A percentile compares a stretch with the other conserved stretches of the same genome.
Evolutionary conservation across 2,888 invertebrate genomes (phyloP).

Genomic region (Hirtodrosophila duncani): DNA sequence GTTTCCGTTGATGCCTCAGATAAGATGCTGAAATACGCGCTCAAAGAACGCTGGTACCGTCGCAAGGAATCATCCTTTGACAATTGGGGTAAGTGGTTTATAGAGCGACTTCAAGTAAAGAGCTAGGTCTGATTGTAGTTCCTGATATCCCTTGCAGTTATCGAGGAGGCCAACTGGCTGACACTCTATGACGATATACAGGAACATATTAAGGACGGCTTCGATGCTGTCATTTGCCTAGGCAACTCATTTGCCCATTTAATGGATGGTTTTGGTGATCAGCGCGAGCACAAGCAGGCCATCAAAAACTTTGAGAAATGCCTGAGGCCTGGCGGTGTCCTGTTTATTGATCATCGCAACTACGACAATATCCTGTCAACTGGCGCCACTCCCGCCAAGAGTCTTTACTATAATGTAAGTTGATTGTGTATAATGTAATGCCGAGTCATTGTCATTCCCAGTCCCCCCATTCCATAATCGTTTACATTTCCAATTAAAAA

Average conservation of each 20-base stretch:
- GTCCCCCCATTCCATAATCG: background rate
- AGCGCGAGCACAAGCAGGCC: conserved; percentile 88
- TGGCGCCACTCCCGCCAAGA: conserved; percentile 88
- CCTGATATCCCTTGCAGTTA: conserved; percentile 84
- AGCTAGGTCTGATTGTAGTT: background rate
- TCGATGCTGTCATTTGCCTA: conserved; percentile 93
- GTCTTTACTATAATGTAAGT: conserved; percentile 93
- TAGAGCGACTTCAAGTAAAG: background rate
- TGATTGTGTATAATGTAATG: background rate
- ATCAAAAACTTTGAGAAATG: conserved; percentile 88
- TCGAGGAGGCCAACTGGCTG: conserved; percentile 95
- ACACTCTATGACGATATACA: conserved; percentile 87
- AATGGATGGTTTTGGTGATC: conserved; percentile 88
- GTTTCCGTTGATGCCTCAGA: conserved; percentile 94
- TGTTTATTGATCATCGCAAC: conserved; percentile 93
- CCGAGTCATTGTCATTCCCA: background rate
- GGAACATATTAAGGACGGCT: conserved; percentile 81
- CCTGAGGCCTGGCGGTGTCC: conserved; percentile 89
- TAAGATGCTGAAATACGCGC: conserved; percentile 93
- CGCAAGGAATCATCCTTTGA: conserved; percentile 88
- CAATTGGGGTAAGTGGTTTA: conserved; percentile 85
- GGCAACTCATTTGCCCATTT: conserved; percentile 96
- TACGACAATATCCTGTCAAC: conserved; percentile 89
- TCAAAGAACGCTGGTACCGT: conserved; percentile 90
- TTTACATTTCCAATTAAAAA: conserved; percentile 42